Base-by-base conservation (phyloP, 2,888 invertebrate genomes). In the Epsilonema sp. region DNA sequence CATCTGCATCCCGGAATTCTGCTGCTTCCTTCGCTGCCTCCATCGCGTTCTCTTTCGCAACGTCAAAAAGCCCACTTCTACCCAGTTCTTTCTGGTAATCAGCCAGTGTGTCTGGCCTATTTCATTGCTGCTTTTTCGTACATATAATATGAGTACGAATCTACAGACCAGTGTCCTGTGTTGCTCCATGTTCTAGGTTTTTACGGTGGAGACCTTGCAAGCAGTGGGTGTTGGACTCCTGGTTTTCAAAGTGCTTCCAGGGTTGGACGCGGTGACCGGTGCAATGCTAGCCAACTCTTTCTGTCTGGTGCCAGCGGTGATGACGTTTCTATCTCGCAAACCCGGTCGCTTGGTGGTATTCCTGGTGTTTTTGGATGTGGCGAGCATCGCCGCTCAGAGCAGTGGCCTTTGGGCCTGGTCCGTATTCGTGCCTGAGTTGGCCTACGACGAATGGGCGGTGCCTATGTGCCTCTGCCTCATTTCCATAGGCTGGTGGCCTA, bases 261-360 rank as follows among this genome's bases (percentile, higher is more conserved):
- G 85, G 62, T 68, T 92, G 55, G 89, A 94, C 67, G 84, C 86
- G 3, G 80, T 90, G 47, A 84, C 86, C 66, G 90, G 87, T 38
- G 84, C 87, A 36, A 89, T 90, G 85, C 71, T 94, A 54, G 89
- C 89, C 24, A 90, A 89, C 66, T 89, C 89, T 59, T 75, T 92
- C 46, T 90, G 89, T 65, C 79, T 92, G 56, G 73, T 90, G 38
- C 94, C 94, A 2, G 81, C 80, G 20, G 69, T 84, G 20, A 54
- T 71, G 20, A 56, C 58, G 11, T 50, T 61, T 21, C 50, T 65
- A 25, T 49, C 68, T 81, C 25, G 78, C 79, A 50, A 53, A 43
- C 54, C 60, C 0, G 52, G 41, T 39, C 49, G 49, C 22, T 46
- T 56, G 45, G 50, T 56, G n/a, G 42, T 59, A n/a, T 44, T 63